Percentiles rank a stretch among this genome's conserved stretches.
phyloP scores from a whole-genome alignment of 1,140 invertebrate species.

The Pemphigus obesinymphae region DNA sequence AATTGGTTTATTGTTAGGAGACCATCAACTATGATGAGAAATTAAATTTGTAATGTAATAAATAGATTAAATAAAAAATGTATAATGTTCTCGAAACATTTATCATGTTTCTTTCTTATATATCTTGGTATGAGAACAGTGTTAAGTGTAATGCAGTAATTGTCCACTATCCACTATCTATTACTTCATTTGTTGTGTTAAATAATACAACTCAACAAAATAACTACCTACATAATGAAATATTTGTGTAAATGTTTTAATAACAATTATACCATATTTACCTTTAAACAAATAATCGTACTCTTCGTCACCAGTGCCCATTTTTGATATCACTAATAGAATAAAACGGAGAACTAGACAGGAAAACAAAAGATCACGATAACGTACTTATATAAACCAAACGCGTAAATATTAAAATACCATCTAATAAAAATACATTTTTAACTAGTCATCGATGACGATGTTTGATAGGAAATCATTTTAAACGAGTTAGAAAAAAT shows the following conservation, averaged over 20 bases:
- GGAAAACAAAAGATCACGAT: constrained; percentile 37
- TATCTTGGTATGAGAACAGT: neutral
- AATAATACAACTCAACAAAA: too few species aligned
- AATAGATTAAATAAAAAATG: neutral
- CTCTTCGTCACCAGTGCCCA: constrained; percentile 97
- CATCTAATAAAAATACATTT: constrained; percentile 16
- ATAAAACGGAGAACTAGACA: neutral
- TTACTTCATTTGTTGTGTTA: too few species aligned
- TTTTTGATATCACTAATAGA: constrained; percentile 50
- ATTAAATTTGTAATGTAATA: neutral
- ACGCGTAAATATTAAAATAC: neutral
- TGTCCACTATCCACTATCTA: too few species aligned
- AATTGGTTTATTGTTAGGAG: neutral
- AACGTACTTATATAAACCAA: constrained; percentile 18
- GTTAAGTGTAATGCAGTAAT: too few species aligned
- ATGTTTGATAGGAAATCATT: neutral
- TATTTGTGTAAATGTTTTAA: too few species aligned
- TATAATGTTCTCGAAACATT: neutral
- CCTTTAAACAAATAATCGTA: constrained; percentile 99
- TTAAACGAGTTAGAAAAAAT: neutral
- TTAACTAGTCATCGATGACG: neutral
- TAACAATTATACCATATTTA: too few species aligned
- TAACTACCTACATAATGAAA: neutral
- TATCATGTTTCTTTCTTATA: too few species aligned
- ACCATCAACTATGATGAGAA: neutral